Evolutionary conservation across 2,888 invertebrate species (phyloP), one percentile per base, ranked within the genome.

Genomic region (Cantharis nigra): DNA sequence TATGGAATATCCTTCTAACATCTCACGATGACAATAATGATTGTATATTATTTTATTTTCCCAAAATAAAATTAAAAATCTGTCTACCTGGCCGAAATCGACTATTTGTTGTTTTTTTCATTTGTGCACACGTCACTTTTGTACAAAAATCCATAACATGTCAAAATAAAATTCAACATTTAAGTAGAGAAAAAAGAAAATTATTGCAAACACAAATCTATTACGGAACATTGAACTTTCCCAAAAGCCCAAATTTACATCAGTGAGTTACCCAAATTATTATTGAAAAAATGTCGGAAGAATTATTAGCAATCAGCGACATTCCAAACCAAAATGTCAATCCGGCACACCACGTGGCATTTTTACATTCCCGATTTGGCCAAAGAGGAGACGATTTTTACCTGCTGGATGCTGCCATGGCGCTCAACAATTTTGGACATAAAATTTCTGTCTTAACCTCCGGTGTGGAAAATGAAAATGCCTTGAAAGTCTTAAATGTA

Each of bases 331-430:
- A 23, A 67, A 20, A 23, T 4, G 18, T 18, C 13, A 65, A 11
- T 18, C 11, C 23, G 11, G 7, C 65, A 2, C 65, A 67, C 20
- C 85, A 85, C 76, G 83, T 87, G 13, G 84, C 85, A 16, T 83
- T 87, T 74, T 80, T 87, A 77, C 87, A 87, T 74, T 84, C 86
- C 74, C 85, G 85, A 82, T 78, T 88, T 26, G 79, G 82, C 5
- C 86, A 84, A 72, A 82, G 84, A 72, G 80, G 82, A 70, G 83
- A 85, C 49, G 87, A 87, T 76, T 80, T 85, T 33, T 87, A 87
- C 75, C 80, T 88, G 3, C 73, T 86, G 14, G 86, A 87, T 75
- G 70, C 87, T 26, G 87, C 85, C 2, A 76, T 81, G 49, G 86
- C 86, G 20, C 80, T 86, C 23, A 81, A 84, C 69, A 82, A 84